Conservation (phyloP, 1,140 invertebrate species). For the Hypsibius dujardini region DNA sequence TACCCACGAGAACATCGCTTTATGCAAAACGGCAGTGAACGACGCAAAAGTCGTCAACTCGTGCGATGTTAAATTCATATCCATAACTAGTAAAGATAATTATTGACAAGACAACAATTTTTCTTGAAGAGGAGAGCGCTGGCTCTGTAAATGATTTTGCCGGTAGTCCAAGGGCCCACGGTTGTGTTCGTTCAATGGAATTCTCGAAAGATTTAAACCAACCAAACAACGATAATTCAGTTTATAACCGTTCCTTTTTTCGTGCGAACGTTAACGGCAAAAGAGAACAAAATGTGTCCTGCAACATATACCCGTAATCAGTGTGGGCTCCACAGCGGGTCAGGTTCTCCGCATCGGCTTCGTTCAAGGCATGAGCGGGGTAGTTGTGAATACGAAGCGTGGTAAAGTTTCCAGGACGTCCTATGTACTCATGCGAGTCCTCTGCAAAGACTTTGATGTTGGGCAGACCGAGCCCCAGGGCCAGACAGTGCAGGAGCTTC, state of each 20-base stretch:
- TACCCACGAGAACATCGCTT: neutral
- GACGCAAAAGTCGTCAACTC: neutral
- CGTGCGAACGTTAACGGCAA: neutral
- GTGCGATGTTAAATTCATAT: conserved; percentile 6
- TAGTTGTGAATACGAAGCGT: conserved; percentile 49
- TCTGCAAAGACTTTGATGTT: neutral
- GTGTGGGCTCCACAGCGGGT: conserved; percentile 49
- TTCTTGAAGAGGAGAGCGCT: neutral
- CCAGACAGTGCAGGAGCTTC: conserved; percentile 11
- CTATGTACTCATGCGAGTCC: conserved; percentile 41
- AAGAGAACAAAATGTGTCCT: neutral
- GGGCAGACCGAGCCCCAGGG: neutral
- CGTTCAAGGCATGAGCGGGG: conserved; percentile 37
- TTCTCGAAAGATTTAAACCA: neutral
- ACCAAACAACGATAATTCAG: neutral
- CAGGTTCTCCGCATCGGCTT: conserved; percentile 31
- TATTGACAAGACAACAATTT: too few relatives aligned
- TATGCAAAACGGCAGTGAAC: neutral
- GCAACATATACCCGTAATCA: conserved; percentile 40
- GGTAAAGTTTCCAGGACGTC: conserved; percentile 45
- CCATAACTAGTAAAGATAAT: neutral
- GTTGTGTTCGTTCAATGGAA: neutral
- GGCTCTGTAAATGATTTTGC: neutral
- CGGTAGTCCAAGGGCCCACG: neutral
- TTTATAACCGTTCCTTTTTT: neutral